These are phyloP conservation scores for Oceanodroma tethys DNA, from an alignment of 2,113 vertebrate species.

Conservation along the genomic window DNA sequence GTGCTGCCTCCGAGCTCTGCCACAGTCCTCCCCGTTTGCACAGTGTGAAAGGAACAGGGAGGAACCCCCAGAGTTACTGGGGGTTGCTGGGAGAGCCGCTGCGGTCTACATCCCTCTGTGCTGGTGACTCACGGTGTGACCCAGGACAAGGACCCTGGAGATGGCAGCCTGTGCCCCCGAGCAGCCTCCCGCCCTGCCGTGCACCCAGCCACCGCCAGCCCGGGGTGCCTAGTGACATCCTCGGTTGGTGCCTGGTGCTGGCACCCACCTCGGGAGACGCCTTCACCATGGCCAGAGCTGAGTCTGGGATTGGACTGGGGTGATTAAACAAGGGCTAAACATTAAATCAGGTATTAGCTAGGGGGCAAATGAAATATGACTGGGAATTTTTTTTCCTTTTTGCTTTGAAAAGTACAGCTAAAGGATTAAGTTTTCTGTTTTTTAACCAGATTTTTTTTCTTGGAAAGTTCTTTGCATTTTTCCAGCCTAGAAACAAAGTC, in stretches of 20 bases:
- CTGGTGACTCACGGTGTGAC: background rate
- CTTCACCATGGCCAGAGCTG: background rate
- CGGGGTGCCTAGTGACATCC: too few relatives aligned
- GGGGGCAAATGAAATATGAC: background rate
- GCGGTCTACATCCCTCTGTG: background rate
- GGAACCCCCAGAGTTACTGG: background rate
- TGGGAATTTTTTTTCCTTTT: background rate
- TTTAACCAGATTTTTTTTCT: background rate
- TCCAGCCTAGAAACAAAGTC: background rate
- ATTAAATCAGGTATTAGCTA: background rate
- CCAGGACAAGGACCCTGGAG: background rate
- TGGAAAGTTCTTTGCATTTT: background rate
- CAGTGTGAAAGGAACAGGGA: accelerated
- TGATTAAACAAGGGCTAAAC: background rate
- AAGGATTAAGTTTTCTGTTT: background rate
- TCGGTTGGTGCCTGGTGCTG: background rate
- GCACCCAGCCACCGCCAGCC: background rate
- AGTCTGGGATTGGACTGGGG: background rate
- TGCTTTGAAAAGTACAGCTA: background rate
- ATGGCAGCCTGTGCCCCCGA: accelerated
- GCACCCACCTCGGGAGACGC: background rate
- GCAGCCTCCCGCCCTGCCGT: background rate
- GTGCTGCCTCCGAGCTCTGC: background rate
- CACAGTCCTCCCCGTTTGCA: background rate
- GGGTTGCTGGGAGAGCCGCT: background rate